Conservation (phyloP, 2,888 invertebrate species). For the Dendrolimus pini region DNA sequence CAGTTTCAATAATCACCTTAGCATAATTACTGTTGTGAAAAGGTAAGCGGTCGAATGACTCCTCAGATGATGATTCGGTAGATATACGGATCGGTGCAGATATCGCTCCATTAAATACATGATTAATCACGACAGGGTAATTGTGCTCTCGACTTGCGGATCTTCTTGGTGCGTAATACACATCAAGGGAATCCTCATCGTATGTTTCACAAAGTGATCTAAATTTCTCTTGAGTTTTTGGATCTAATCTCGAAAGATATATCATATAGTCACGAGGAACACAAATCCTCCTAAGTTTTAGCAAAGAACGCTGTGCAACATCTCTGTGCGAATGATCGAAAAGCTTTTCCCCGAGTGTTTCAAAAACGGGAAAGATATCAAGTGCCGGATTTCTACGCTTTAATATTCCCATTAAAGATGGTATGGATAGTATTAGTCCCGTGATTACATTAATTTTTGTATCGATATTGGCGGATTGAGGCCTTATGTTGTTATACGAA, state of each 20-base stretch:
- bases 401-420: slow-evolving; percentile 77
- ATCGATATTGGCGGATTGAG: slow-evolving; percentile 68
- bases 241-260: slow-evolving; percentile 60
- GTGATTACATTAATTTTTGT: slow-evolving; percentile 76
- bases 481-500: slow-evolving; percentile 76
- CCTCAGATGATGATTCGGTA: slow-evolving; percentile 78
- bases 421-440: slow-evolving; percentile 80
- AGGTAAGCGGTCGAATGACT: slow-evolving; percentile 59
- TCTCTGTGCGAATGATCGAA: slow-evolving; percentile 78
- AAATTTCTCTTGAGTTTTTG: slow-evolving; percentile 71
- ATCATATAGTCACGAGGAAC: slow-evolving; percentile 80
- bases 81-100: slow-evolving; percentile 47
- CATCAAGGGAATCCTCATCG: slow-evolving; percentile 66
- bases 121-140: slow-evolving; percentile 51
- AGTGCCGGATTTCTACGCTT: slow-evolving; percentile 61
- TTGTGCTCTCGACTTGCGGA: slow-evolving; percentile 33
- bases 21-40: slow-evolving; percentile 69
- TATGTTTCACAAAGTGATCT: slow-evolving; percentile 56
- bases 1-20: slow-evolving; percentile 87
- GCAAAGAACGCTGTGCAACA: slow-evolving; percentile 81
- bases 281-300: slow-evolving; percentile 81
- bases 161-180: slow-evolving; percentile 62
- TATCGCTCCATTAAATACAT: slow-evolving; percentile 42
- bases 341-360: slow-evolving; percentile 74
- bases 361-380: slow-evolving; percentile 69